Conservation (phyloP, 2,113 vertebrate genomes). For the Bos indicus region DNA sequence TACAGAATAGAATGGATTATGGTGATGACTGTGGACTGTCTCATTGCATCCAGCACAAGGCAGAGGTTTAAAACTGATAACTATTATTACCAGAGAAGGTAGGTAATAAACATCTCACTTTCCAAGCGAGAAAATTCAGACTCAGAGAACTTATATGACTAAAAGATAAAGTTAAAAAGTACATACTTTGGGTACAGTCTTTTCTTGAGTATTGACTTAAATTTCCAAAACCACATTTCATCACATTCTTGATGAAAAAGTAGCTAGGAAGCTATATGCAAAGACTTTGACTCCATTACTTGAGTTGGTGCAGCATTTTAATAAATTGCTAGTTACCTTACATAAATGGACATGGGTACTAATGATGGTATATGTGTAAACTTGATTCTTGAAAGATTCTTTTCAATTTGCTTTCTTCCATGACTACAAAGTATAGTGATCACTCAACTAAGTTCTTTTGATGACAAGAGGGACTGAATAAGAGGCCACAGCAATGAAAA, state of each 20-base stretch:
- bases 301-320: background rate
- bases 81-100: background rate
- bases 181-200: background rate
- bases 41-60: background rate
- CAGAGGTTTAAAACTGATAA: background rate
- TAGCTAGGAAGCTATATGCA: background rate
- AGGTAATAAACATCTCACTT: background rate
- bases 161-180: background rate
- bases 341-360: background rate
- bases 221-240: constrained; percentile 6
- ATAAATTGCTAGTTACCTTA: background rate
- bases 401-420: background rate
- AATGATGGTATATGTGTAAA: background rate
- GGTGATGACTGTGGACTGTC: background rate
- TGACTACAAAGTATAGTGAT: background rate
- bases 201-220: constrained; percentile 9
- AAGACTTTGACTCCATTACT: background rate
- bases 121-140: background rate
- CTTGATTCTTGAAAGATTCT: background rate
- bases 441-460: background rate
- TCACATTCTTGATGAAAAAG: background rate
- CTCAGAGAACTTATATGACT: background rate
- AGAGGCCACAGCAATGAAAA: background rate
- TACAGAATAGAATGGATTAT: background rate
- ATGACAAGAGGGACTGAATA: background rate